Evolutionary conservation across 2,797 vertebrate species (phyloP), one percentile per base, ranked within the genome.

Genomic region (Coregonus sp.): DNA sequence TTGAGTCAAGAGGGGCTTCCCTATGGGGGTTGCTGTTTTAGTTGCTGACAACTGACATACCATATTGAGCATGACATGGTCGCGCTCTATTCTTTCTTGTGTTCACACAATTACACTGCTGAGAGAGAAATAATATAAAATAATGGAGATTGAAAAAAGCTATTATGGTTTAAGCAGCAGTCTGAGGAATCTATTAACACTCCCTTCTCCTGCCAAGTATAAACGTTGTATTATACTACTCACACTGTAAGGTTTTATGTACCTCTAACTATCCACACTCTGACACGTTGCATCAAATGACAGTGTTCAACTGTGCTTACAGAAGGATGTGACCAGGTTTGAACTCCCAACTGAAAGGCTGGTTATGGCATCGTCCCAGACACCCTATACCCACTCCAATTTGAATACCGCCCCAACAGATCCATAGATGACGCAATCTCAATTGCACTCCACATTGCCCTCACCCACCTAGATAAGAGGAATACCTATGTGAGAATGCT

Each of bases 111-210:
- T 47, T 47, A 12, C 40, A 47, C 40, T 12, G 40, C 9, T 12
- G 25, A 74, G 59, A 14, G 31, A 47, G 40, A 74, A 59, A 72
- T 18, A 66, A 15, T 61, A 47, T 20, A 37, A 72, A 59, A 72
- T 67, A 76, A 80, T 56, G 31, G 31, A 72, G 63, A 59, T 51
- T 37, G 61, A 67, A 54, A 47, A 54, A 54, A 72, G 20, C 61
- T 50, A 75, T 71, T 72, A 72, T 12, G 51, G 20, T 50, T 51
- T 31, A 59, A 68, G 63, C 69, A 56, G 33, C 69, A 47, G 61
- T 72, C 63, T 68, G n/a, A 75, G 31, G 70, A 40, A 63, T 54
- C 74, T 65, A 75, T 75, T 80, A 80, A 65, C 63, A 50, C 63
- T 47, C 29, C 65, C 18, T 65, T 63, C 51, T 71, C 37, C 69